Evolutionary conservation across 2,113 vertebrate species (phyloP), one percentile per base, ranked within the genome.

Genomic region (Peromyscus polionotus): DNA sequence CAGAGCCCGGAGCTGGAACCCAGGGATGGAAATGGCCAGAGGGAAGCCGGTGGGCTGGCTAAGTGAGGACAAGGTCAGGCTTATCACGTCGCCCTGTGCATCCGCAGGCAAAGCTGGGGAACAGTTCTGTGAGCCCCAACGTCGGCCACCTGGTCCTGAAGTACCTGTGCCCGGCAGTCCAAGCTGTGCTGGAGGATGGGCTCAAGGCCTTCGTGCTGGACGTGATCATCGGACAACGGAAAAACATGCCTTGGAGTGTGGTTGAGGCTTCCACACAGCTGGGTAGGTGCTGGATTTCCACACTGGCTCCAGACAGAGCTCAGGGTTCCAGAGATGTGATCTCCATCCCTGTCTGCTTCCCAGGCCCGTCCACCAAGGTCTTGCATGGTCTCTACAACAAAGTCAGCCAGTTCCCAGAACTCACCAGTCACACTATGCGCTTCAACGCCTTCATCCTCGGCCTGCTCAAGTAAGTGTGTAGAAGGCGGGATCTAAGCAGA

Each of bases 111-210:
- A 99, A 99, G 94, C 98, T 99, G 91, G 99, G 99, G 19, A 99
- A 99, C 98, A 99, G 99, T 97, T 99, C 99, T 0, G 99, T 99
- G 93, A 99, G 99, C 98, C 99, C 99, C 76, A 99, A 99, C 0
- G 99, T 99, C 90, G 99, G 99, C 14, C 99, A 99, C 97, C 99
- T 99, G 76, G 99, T 99, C 97, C 98, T 99, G 98, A 99, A 99
- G 98, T 99, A 99, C 98, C 98, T 99, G 95, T 99, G 99, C 67
- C 99, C 99, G 0, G 99, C 99, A 12, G 99, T 99, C 92, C 98
- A 96, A 8, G 99, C 99, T 3, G 98, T 99, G 33, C 98, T 99
- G 93, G 99, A 99, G 88, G 99, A 99, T 0, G 99, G 99, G 0
- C 99, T 99, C 95, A 99, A 99, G 98, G 99, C 99, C 67, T 99